Evolutionary conservation across 2,888 invertebrate genomes (phyloP).

Genomic region (Cataglyphis cursor): DNA sequence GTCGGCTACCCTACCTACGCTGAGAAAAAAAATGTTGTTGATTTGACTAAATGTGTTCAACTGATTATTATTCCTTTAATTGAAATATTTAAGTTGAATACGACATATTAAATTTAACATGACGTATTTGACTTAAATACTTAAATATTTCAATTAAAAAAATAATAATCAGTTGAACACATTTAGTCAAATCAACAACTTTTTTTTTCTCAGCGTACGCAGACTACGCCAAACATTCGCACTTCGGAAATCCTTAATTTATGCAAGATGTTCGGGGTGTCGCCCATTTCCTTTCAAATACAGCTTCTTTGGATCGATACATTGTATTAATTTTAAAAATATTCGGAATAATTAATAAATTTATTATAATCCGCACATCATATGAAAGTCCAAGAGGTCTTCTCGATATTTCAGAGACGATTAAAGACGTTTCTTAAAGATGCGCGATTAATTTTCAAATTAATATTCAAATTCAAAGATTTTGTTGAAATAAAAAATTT

Average conservation of each 20-base stretch:
- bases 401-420: neutral
- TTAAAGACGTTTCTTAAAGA: neutral
- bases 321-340: neutral
- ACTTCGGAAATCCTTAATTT: neutral
- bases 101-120: no score
- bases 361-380: neutral
- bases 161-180: no score
- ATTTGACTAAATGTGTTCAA: no score
- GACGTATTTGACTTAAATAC: no score
- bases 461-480: constrained; percentile 1
- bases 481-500: neutral
- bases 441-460: neutral
- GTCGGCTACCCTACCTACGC: constrained; percentile 6
- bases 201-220: no score
- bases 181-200: no score
- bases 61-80: no score
- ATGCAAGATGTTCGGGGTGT: neutral
- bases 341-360: neutral
- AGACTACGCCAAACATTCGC: neutral
- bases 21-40: no score
- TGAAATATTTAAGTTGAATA: no score
- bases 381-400: neutral
- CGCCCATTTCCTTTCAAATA: neutral
- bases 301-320: neutral
- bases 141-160: no score